Conservation (phyloP, 1,140 invertebrate species). For the Hydropsyche tenuis region DNA sequence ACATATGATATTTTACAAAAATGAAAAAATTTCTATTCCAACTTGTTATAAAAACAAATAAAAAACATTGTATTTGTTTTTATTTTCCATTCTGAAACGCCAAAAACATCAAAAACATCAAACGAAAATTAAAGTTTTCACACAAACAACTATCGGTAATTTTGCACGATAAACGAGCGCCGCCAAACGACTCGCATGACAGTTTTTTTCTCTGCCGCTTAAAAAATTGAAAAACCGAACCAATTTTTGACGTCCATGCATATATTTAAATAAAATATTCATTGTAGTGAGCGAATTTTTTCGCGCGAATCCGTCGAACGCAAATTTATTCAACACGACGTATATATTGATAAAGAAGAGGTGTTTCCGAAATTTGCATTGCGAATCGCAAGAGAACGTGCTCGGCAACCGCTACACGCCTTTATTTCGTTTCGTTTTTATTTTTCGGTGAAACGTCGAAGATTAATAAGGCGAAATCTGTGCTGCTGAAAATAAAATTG, state of each 20-base stretch:
- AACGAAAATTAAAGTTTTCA: too few species aligned
- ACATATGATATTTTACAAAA: too few species aligned
- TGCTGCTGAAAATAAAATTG: too few species aligned
- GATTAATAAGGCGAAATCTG: too few species aligned
- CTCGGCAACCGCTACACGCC: not conserved
- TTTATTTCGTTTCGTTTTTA: not conserved
- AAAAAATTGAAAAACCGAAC: not conserved
- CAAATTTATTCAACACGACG: conserved; percentile 21
- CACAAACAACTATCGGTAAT: too few species aligned
- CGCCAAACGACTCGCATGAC: not conserved
- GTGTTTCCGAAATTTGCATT: conserved; percentile 14
- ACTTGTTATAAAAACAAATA: too few species aligned
- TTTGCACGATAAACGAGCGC: not conserved
- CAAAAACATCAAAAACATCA: too few species aligned
- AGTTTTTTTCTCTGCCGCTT: too few species aligned
- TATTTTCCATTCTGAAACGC: too few species aligned
- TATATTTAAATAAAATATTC: conserved; percentile 8
- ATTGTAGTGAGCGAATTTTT: conserved; percentile 8
- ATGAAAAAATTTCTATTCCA: too few species aligned
- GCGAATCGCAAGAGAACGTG: conserved; percentile 12
- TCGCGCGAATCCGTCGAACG: not conserved
- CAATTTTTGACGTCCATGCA: not conserved
- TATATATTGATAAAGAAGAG: conserved; percentile 17
- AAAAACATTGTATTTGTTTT: too few species aligned
- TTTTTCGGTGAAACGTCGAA: not conserved